phyloP scores from a whole-genome alignment of 2,113 vertebrate genomes.

The Tetrao urogallus region DNA sequence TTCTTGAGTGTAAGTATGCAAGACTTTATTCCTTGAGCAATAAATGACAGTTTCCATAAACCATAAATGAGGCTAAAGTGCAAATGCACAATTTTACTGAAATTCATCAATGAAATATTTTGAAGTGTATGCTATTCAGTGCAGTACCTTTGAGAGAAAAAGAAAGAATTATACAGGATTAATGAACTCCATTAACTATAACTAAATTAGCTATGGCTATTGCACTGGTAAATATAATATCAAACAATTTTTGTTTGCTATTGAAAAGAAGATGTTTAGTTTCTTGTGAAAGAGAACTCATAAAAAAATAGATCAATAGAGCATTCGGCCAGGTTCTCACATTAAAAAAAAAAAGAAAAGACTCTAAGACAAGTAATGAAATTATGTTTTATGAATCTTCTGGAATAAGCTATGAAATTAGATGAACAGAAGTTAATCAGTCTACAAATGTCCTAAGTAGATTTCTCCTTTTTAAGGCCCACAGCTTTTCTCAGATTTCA shows the following conservation, averaged over 20 bases:
- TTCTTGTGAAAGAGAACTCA: conserved; percentile 35
- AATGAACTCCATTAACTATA: conserved; percentile 39
- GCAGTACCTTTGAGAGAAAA: neutral
- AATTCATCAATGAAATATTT: neutral
- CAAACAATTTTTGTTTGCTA: conserved; percentile 21
- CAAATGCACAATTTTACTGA: neutral
- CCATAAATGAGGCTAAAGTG: neutral
- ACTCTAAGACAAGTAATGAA: neutral
- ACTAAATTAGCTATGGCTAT: conserved; percentile 27
- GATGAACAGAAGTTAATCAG: neutral
- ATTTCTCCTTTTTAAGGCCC: neutral
- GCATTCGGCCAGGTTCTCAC: conserved; percentile 10
- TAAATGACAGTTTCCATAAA: neutral
- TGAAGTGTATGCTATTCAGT: neutral
- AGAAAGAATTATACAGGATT: conserved; percentile 6
- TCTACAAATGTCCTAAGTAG: neutral
- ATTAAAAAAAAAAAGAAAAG: neutral
- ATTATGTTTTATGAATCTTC: conserved; percentile 21
- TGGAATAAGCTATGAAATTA: conserved; percentile 24
- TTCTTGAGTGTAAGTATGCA: neutral
- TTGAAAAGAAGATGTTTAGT: conserved; percentile 29
- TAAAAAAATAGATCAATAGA: conserved; percentile 35
- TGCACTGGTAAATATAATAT: conserved; percentile 4
- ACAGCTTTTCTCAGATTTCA: neutral
- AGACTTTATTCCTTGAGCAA: neutral